A percentile compares a stretch with the other conserved stretches of the same genome.
Evolutionary conservation across 1,140 invertebrate species (phyloP).

Genomic region (Lucilia sericata): DNA sequence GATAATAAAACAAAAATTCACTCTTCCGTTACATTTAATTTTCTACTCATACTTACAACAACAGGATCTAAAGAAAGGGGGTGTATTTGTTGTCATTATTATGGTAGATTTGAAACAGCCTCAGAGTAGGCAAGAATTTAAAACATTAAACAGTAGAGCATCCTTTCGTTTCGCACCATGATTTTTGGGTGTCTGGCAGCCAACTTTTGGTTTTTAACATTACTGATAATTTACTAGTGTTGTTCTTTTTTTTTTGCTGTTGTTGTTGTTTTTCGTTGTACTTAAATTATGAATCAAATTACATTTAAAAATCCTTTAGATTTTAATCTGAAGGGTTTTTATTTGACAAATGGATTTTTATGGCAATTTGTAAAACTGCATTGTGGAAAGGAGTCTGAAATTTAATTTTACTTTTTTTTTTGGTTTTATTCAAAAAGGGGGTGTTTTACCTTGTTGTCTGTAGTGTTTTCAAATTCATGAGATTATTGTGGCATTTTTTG

Average conservation of each 20-base stretch:
- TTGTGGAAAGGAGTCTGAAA: neutral
- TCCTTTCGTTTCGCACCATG: conserved; percentile 34
- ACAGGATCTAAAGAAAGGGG: neutral
- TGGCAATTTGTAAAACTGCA: conserved; percentile 13
- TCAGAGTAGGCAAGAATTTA: neutral
- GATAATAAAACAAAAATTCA: conserved; percentile 58
- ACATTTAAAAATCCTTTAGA: conserved; percentile 39
- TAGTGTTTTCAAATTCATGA: neutral
- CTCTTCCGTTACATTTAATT: conserved; percentile 55
- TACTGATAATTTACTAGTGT: neutral
- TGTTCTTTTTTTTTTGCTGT: neutral
- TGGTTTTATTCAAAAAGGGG: neutral
- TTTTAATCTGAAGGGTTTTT: conserved; percentile 37
- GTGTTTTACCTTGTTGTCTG: neutral
- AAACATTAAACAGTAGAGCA: conserved; percentile 13
- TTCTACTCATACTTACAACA: conserved; percentile 12
- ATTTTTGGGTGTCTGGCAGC: neutral
- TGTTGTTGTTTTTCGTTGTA: neutral
- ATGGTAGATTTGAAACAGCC: neutral
- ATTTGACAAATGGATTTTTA: conserved; percentile 37
- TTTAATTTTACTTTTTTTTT: conserved; percentile 33
- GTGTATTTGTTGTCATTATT: conserved; percentile 27
- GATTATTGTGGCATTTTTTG: conserved; percentile 13
- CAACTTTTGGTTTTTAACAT: conserved; percentile 34
- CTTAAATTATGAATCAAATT: conserved; percentile 44